Conservation (phyloP, 2,888 invertebrate genomes). For the Margaritifera margaritifera region DNA sequence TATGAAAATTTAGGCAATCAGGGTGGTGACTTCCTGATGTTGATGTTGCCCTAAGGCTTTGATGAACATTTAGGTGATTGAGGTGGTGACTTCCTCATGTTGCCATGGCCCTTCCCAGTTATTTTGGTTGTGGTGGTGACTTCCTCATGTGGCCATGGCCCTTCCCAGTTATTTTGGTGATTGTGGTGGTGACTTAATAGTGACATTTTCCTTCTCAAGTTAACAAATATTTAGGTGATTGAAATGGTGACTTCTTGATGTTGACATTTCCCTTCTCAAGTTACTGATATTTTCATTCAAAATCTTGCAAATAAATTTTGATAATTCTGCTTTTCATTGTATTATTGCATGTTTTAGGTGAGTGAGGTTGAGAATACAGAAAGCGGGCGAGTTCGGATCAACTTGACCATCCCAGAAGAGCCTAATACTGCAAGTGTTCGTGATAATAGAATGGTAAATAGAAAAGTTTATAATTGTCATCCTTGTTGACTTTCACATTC, state of each 20-base stretch:
- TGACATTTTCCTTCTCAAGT: no score
- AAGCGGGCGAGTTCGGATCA: conserved; percentile 61
- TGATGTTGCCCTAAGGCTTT: no score
- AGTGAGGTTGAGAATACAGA: conserved; percentile 55
- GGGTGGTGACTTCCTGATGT: no score
- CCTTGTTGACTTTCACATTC: not conserved
- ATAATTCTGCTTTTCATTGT: not conserved
- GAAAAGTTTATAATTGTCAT: not conserved
- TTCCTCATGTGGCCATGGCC: no score
- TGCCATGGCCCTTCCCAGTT: no score
- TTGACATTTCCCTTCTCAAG: not conserved
- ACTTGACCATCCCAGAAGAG: conserved; percentile 63
- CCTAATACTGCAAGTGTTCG: conserved; percentile 53
- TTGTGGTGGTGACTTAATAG: no score
- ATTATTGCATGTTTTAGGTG: conserved; percentile 44
- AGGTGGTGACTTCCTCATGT: no score
- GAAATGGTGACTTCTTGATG: not conserved
- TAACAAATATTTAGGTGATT: not conserved
- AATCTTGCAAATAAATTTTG: not conserved
- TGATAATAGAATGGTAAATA: conserved; percentile 28
- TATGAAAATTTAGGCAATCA: no score
- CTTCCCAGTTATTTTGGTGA: no score
- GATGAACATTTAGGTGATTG: no score
- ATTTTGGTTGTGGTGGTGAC: no score
- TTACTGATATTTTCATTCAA: not conserved